phyloP scores from a whole-genome alignment of 2,113 vertebrate genomes.

The Rhineura floridana region DNA sequence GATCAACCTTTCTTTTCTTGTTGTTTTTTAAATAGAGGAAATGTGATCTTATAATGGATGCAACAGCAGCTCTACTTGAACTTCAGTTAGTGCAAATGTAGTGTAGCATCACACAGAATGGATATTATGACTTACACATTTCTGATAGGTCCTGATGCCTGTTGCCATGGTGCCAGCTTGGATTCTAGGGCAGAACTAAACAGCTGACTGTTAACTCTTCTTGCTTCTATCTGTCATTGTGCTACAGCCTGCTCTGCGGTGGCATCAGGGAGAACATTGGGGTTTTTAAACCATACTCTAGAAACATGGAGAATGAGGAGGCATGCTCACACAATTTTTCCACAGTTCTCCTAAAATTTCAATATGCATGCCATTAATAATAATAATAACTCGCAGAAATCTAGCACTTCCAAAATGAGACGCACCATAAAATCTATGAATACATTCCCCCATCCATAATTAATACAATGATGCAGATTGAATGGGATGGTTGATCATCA shows the following conservation, averaged over 20 bases:
- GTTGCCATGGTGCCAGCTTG: slow-evolving; percentile 61
- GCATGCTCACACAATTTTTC: slow-evolving; percentile 25
- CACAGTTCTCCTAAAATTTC: slow-evolving; percentile 44
- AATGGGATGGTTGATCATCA: too few species aligned
- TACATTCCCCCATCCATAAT: neutral
- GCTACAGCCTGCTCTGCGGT: slow-evolving; percentile 52
- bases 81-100: neutral
- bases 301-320: slow-evolving; percentile 27
- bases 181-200: slow-evolving; percentile 49
- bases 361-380: slow-evolving; percentile 4
- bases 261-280: slow-evolving; percentile 36
- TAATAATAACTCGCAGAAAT: slow-evolving; percentile 10
- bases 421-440: neutral
- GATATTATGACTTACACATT: slow-evolving; percentile 27
- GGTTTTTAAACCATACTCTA: slow-evolving; percentile 17
- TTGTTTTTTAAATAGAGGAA: neutral
- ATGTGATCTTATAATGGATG: slow-evolving; percentile 25
- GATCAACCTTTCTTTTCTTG: slow-evolving; percentile 10
- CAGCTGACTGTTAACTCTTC: slow-evolving; percentile 49
- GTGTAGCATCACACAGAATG: slow-evolving; percentile 17
- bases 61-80: neutral
- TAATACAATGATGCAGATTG: too few species aligned
- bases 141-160: slow-evolving; percentile 57
- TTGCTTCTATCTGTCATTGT: slow-evolving; percentile 51
- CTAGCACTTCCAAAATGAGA: slow-evolving; percentile 35